Base-by-base conservation (phyloP, 2,113 vertebrate species). In the Condylura cristata region DNA sequence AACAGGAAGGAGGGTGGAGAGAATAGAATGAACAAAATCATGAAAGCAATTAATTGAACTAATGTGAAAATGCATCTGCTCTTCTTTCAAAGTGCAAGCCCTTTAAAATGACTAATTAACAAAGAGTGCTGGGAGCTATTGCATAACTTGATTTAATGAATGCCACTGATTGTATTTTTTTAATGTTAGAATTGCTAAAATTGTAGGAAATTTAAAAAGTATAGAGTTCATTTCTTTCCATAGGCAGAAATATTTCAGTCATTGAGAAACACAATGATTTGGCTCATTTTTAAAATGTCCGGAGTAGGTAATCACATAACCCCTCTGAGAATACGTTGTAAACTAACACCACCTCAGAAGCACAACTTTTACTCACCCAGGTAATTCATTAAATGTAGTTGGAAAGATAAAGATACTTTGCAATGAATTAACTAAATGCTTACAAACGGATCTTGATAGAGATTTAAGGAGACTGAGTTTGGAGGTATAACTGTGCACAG, bases 31-130 rank as follows among this genome's bases (percentile, higher is more conserved):
- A 81, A 84, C 13, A 86, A 90, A 90, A 53, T 65, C 6, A 81
- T 44, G 34, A 90, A 75, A 61, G 22, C 24, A 75, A 90, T 85
- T 91, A 81, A 72, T 37, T 82, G 61, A 91, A 74, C 16, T 56
- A 89, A 71, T 58, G 32, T 81, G 63, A 93, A 95, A 93, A 84
- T 60, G 34, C 18, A 88, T 84, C 65, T 92, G 41, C 56, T 91
- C 51, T 66, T 66, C 37, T 78, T 96, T 85, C 16, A 81, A 60
- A 68, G 8, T 87, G 18, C 82, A 95, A 81, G 82, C 30, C 53
- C 37, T 90, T 88, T 78, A 93, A 93, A 93, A 91, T 93, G 63
- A 88, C 34, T 93, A 95, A 96, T 92, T 93, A 95, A 3, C 30
- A 87, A 39, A 5, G 13, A 90, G 8, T 83, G 60, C 71, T 86